Conservation (phyloP, 1,140 invertebrate genomes). For the Ruditapes philippinarum region DNA sequence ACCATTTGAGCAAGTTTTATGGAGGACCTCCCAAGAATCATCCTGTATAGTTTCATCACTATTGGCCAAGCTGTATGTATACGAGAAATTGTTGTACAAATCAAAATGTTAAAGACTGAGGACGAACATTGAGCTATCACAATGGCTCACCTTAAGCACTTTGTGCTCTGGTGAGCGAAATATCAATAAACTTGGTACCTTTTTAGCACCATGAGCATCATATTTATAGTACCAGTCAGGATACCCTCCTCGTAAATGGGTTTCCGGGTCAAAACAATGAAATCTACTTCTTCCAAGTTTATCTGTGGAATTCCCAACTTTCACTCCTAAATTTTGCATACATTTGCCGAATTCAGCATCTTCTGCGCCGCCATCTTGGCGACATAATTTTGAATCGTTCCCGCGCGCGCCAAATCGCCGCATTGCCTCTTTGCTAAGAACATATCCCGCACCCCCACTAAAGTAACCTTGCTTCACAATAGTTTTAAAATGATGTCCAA, state of each 20-base stretch:
- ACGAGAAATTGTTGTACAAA: no score
- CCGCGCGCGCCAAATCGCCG: conserved; percentile 77
- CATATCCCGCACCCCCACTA: conserved; percentile 91
- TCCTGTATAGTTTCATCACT: no score
- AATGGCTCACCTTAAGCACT: no score
- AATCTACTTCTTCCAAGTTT: conserved; percentile 94
- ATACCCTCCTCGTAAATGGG: conserved; percentile 85
- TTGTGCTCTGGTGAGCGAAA: no score
- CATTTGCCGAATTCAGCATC: conserved; percentile 98
- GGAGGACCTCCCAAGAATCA: no score
- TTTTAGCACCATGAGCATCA: conserved; percentile 78
- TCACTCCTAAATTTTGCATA: conserved; percentile 94
- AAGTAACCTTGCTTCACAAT: conserved; percentile 82
- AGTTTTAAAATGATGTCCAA: conserved; percentile 86
- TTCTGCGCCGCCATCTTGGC: conserved; percentile 93
- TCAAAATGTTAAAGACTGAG: no score
- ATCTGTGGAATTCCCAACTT: conserved; percentile 95
- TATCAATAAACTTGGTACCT: no score
- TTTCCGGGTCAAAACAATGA: conserved; percentile 92
- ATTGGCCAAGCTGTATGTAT: no score
- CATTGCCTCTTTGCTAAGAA: conserved; percentile 90
- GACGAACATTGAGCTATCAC: no score
- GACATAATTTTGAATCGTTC: conserved; percentile 88
- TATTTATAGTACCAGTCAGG: conserved; percentile 82
- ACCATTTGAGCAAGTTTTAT: no score